Base-by-base conservation (phyloP, 2,113 vertebrate species). In the Fulmarus glacialis region DNA sequence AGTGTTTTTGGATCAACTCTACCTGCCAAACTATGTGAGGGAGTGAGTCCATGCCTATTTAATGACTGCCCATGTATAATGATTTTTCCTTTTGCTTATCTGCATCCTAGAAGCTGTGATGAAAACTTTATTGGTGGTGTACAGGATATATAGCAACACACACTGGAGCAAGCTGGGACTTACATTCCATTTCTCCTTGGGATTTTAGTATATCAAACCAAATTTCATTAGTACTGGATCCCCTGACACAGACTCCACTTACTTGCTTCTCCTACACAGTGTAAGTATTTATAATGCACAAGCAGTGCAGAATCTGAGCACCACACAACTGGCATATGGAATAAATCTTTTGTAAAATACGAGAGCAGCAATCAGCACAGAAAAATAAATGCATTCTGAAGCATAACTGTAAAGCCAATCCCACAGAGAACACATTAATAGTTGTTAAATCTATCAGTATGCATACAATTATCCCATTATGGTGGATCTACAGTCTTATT, bases 341-440 rank as follows among this genome's bases (percentile, higher is more conserved):
- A 63, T n/a, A 48, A 91, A 64, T 72, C 43, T 52, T 85, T 24
- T 32, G 52, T 68, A 75, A 95, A 79, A 72, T 70, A 52, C 13
- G 45, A 96, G 62, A 43, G 11, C 83, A 89, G 72, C 42, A 85
- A 82, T 62, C 89, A 89, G 43, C 62, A 85, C 78, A 80, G 91
- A 53, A 91, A 73, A 87, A 60, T 30, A 93, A 87, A 87, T 34
- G 52, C 42, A 62, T 83, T 90, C 53, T 89, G 81, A 88, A 94
- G 50, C 53, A 32, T 26, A 90, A 77, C 42, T 77, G 45, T 52
- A 88, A 85, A 94, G 64, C 19, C 27, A 58, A 48, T 70, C 82
- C 87, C 60, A 88, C 24, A 92, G 94, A 95, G 85, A 96, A 75
- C 23, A 66, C 40, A 56, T 73, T 48, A 70, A 90, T 82, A 94